A percentile compares a stretch with the other conserved stretches of the same genome.
Conservation (phyloP, 2,797 vertebrate genomes). For the Miichthys miiuy region DNA sequence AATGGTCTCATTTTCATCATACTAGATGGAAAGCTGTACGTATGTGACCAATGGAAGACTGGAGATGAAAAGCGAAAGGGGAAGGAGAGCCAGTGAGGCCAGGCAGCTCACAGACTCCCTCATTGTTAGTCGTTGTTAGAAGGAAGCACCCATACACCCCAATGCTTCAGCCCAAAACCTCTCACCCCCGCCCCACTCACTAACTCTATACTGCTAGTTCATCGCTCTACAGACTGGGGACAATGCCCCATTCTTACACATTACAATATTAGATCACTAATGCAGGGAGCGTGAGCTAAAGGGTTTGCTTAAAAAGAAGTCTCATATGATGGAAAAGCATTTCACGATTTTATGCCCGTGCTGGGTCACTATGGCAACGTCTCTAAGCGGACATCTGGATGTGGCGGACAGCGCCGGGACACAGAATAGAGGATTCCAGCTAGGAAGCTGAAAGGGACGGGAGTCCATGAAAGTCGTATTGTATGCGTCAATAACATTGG, state of each 20-base stretch:
- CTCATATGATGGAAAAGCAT: slow-evolving; percentile 74
- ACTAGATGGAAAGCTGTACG: slow-evolving; percentile 45
- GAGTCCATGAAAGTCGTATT: slow-evolving; percentile 81
- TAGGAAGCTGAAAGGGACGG: slow-evolving; percentile 80
- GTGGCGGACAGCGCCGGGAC: slow-evolving; percentile 61
- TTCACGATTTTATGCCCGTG: slow-evolving; percentile 67
- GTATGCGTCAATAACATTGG: slow-evolving; percentile 76
- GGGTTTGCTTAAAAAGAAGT: slow-evolving; percentile 60
- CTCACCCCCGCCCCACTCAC: slow-evolving; percentile 53
- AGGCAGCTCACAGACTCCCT: slow-evolving; percentile 75
- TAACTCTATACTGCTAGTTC: slow-evolving; percentile 69
- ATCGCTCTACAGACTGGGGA: slow-evolving; percentile 70
- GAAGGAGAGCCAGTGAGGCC: slow-evolving; percentile 63
- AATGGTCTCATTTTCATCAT: slow-evolving; percentile 54
- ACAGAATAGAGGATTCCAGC: slow-evolving; percentile 82
- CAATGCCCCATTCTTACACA: slow-evolving; percentile 79
- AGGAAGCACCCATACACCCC: slow-evolving; percentile 66
- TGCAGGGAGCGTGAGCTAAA: slow-evolving; percentile 52
- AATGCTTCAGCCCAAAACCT: slow-evolving; percentile 41
- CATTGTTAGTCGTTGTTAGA: slow-evolving; percentile 72
- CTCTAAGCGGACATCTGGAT: slow-evolving; percentile 82
- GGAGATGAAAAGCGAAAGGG: slow-evolving; percentile 54
- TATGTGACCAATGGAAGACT: slow-evolving; percentile 41
- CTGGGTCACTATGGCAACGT: slow-evolving; percentile 76
- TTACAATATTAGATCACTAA: slow-evolving; percentile 73